Evolutionary conservation across 2,113 vertebrate species (phyloP).

Genomic region (Sinocyclocheilus anophthalmus): DNA sequence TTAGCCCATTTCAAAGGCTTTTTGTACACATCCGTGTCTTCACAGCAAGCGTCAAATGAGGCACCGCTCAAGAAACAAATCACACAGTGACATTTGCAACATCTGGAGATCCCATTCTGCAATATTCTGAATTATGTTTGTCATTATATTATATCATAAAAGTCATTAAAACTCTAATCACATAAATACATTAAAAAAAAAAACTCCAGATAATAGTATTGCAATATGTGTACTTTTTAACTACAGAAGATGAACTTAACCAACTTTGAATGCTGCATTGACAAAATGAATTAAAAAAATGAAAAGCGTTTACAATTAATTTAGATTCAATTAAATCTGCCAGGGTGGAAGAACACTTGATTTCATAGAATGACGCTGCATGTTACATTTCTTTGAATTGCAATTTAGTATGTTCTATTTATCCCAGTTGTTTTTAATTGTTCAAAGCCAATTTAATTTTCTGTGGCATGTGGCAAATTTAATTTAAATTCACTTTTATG

Average conservation of each 20-base stretch:
- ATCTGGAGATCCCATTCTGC: constrained; percentile 19
- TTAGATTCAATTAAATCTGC: no score
- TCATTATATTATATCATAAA: background rate
- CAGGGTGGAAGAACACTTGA: no score
- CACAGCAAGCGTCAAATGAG: background rate
- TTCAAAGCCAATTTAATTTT: background rate
- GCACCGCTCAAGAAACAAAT: constrained; percentile 17
- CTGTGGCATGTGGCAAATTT: background rate
- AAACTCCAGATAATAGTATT: background rate
- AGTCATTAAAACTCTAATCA: background rate
- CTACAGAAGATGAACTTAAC: background rate
- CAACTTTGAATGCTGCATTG: background rate
- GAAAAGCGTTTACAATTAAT: no score
- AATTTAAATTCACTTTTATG: background rate
- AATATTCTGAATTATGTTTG: constrained; percentile 10
- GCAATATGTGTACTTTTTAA: background rate
- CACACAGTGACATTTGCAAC: constrained; percentile 19
- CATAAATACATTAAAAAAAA: background rate
- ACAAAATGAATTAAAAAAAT: no score
- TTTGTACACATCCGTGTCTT: constrained; percentile 12
- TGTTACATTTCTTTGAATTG: no score
- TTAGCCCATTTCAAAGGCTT: background rate
- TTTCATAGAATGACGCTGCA: no score
- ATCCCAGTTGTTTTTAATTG: no score
- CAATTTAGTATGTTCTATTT: no score